Evolutionary conservation across 92 coral and sea anemone species (phyloP).

Genomic region (Phymanthus crucifer): DNA sequence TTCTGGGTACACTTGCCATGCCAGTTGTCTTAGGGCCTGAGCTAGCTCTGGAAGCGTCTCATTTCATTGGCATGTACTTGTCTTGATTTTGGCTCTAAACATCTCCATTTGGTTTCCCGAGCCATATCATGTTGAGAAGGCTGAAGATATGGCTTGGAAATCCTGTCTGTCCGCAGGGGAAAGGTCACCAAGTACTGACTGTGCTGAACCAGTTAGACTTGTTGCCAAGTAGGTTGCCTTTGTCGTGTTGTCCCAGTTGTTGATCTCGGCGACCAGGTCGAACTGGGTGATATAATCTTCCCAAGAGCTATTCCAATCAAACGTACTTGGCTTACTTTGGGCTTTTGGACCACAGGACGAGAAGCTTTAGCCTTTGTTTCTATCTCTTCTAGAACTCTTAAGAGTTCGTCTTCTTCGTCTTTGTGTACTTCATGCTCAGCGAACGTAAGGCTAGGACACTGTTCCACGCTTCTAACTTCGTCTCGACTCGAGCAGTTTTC

Average conservation of each 20-base stretch:
- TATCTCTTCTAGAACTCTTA: not conserved
- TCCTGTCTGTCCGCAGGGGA: slow-evolving; percentile 1
- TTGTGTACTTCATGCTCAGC: not conserved
- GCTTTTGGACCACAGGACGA: not conserved
- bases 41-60: slow-evolving; percentile 50
- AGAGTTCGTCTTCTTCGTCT: not conserved
- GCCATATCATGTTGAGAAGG: slow-evolving; percentile 22
- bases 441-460: not conserved
- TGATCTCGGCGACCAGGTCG: slow-evolving; percentile 36
- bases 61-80: slow-evolving; percentile 22
- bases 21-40: slow-evolving; percentile 23
- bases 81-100: slow-evolving; percentile 27
- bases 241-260: slow-evolving; percentile 24
- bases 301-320: slow-evolving; percentile 34
- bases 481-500: not conserved
- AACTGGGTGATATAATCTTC: slow-evolving; percentile 44
- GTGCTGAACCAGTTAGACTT: slow-evolving; percentile 40
- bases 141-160: slow-evolving; percentile 12
- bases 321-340: slow-evolving; percentile 15
- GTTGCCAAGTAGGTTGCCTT: slow-evolving; percentile 38
- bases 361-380: not conserved
- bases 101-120: slow-evolving; percentile 26
- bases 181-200: slow-evolving; percentile 32
- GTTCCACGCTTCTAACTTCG: not conserved
- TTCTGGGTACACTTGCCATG: slow-evolving; percentile 19